These are phyloP conservation scores for Cryptocephalus primarius DNA, from an alignment of 2,888 invertebrate species.

Conservation along the genomic window DNA sequence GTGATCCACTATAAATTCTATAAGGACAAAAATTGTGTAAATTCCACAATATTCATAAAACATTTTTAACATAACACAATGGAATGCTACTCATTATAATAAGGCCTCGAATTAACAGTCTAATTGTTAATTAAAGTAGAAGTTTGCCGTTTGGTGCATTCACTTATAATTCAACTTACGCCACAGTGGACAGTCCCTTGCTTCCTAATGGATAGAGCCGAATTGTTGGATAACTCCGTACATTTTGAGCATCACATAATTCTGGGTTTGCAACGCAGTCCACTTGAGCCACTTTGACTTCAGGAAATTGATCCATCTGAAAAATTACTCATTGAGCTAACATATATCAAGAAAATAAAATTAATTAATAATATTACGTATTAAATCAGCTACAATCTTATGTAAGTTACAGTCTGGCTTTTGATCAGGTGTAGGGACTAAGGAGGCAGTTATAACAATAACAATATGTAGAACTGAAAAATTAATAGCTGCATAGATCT, in stretches of 20 bases:
- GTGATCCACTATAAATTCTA: conserved; percentile 48
- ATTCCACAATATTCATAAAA: not conserved
- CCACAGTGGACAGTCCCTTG: conserved; percentile 39
- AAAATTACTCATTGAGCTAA: not conserved
- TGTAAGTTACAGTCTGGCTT: too few species aligned
- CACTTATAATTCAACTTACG: conserved; percentile 34
- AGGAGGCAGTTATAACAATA: too few species aligned
- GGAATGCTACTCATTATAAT: too few species aligned
- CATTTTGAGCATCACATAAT: conserved; percentile 47
- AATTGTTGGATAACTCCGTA: conserved; percentile 59
- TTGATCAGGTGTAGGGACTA: too few species aligned
- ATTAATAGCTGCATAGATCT: too few species aligned
- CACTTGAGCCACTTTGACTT: conserved; percentile 51
- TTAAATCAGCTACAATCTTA: not conserved
- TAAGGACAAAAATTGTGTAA: conserved; percentile 6
- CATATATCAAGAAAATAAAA: conserved; percentile 3
- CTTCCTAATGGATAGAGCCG: conserved; percentile 51
- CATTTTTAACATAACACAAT: not conserved
- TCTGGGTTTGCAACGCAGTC: conserved; percentile 50
- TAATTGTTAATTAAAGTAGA: not conserved
- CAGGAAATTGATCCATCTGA: conserved; percentile 37
- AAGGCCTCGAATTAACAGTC: too few species aligned
- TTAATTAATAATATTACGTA: not conserved
- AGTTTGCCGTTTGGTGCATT: not conserved
- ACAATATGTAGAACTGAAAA: too few species aligned